A percentile compares a stretch with the other conserved stretches of the same genome.
These are phyloP conservation scores for Mastomys coucha DNA, from an alignment of 2,113 vertebrate genomes.

Conservation along the genomic window DNA sequence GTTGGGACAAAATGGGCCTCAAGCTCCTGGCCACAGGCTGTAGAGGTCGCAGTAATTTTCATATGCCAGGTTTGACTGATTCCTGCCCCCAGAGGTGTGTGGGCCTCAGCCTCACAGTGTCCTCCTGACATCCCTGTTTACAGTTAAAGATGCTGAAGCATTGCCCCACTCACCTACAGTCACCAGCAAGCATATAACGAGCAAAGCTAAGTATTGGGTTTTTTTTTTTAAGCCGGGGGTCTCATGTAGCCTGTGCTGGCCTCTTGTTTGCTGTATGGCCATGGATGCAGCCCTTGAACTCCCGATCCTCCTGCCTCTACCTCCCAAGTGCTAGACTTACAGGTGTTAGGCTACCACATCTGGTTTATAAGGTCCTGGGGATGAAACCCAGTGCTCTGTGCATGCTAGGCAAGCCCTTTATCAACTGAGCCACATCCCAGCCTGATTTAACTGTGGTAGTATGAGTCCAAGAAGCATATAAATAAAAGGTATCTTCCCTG, in stretches of 20 bases:
- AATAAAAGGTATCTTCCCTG: background rate
- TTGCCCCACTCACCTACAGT: background rate
- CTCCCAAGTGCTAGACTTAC: background rate
- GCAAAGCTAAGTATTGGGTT: background rate
- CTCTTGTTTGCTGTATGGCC: background rate
- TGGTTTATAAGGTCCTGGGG: background rate
- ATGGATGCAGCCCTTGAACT: background rate
- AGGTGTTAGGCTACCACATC: too few relatives aligned
- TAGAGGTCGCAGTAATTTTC: fast-evolving
- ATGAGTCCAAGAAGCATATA: background rate
- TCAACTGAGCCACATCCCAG: background rate
- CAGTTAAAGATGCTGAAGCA: background rate
- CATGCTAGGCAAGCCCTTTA: background rate
- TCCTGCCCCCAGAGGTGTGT: fast-evolving
- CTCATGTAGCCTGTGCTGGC: background rate
- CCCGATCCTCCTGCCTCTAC: background rate
- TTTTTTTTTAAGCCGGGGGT: background rate
- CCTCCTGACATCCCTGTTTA: background rate
- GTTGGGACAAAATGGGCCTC: background rate
- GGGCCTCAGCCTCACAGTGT: background rate
- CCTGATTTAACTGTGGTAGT: fast-evolving
- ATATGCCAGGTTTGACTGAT: fast-evolving
- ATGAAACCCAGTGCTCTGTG: background rate
- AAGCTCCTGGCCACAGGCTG: fast-evolving
- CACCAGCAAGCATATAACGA: background rate